These are phyloP conservation scores for Panthera leo DNA, from an alignment of 2,113 vertebrate genomes.

Conservation along the genomic window DNA sequence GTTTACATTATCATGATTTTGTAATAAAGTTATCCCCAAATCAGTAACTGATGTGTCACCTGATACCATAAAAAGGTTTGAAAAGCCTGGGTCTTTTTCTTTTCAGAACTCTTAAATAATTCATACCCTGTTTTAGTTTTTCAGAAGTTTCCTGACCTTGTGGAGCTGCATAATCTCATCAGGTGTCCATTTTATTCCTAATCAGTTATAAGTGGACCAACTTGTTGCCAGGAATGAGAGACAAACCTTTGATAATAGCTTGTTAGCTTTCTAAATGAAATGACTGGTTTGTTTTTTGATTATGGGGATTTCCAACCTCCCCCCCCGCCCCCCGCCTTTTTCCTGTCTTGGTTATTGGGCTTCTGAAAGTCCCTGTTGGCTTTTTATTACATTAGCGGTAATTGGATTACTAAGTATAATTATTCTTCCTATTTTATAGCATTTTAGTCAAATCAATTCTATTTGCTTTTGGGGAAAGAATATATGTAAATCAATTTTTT, in stretches of 20 bases:
- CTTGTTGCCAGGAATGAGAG: not conserved
- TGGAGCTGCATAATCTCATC: slow-evolving; percentile 16
- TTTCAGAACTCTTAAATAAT: slow-evolving; percentile 62
- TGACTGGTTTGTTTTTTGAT: not conserved
- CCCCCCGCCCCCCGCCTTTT: not conserved
- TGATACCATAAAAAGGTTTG: slow-evolving; percentile 51
- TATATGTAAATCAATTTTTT: not conserved
- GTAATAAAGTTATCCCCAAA: slow-evolving; percentile 72
- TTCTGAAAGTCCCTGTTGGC: not conserved
- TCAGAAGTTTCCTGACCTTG: slow-evolving; percentile 49
- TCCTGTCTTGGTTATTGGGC: slow-evolving; percentile 10
- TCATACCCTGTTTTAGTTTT: slow-evolving; percentile 48
- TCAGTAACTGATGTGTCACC: slow-evolving; percentile 48
- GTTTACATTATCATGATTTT: slow-evolving; percentile 70
- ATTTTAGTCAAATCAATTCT: slow-evolving; percentile 37
- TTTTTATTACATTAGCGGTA: slow-evolving; percentile 1
- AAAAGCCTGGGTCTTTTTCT: slow-evolving; percentile 51
- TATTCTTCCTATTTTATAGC: slow-evolving; percentile 40
- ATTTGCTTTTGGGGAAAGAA: not conserved
- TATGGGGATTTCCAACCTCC: not conserved
- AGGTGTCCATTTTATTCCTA: not conserved
- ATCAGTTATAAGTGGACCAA: not conserved
- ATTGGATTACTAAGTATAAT: not conserved
- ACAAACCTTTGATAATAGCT: not conserved
- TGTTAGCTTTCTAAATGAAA: slow-evolving; percentile 5